phyloP scores from a whole-genome alignment of 1,140 invertebrate species.

The Tetramorium simillimum region DNA sequence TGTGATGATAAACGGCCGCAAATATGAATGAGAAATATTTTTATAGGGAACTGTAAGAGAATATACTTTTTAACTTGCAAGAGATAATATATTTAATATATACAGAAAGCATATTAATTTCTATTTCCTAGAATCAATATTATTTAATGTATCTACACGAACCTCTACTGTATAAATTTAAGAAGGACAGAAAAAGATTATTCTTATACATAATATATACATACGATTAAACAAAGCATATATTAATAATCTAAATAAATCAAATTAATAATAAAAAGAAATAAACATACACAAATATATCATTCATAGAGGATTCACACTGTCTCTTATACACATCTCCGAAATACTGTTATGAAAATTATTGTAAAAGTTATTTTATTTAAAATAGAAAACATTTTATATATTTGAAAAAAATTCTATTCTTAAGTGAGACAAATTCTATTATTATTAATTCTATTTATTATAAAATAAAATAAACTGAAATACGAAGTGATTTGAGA shows the following conservation, averaged over 20 bases:
- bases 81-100: background rate
- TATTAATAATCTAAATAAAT: too few relatives aligned
- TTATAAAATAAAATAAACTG: conserved; percentile 12
- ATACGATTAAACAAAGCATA: too few relatives aligned
- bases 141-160: background rate
- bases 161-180: background rate
- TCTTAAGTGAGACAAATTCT: too few relatives aligned
- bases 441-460: too few relatives aligned
- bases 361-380: too few relatives aligned
- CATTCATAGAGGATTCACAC: too few relatives aligned
- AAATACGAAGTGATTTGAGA: conserved; percentile 89
- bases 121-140: background rate
- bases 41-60: background rate
- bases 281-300: too few relatives aligned
- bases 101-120: conserved; percentile 3
- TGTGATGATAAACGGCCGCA: background rate
- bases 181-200: background rate
- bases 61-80: background rate
- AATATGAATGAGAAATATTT: conserved; percentile 25
- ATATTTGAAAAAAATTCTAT: too few relatives aligned
- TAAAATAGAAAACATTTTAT: too few relatives aligned
- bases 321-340: too few relatives aligned
- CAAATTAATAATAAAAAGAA: too few relatives aligned
- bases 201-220: background rate
- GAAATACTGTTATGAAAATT: too few relatives aligned